Percentiles rank a stretch among this genome's conserved stretches.
These are phyloP conservation scores for Picus viridis DNA, from an alignment of 2,797 vertebrate genomes.

Conservation along the genomic window DNA sequence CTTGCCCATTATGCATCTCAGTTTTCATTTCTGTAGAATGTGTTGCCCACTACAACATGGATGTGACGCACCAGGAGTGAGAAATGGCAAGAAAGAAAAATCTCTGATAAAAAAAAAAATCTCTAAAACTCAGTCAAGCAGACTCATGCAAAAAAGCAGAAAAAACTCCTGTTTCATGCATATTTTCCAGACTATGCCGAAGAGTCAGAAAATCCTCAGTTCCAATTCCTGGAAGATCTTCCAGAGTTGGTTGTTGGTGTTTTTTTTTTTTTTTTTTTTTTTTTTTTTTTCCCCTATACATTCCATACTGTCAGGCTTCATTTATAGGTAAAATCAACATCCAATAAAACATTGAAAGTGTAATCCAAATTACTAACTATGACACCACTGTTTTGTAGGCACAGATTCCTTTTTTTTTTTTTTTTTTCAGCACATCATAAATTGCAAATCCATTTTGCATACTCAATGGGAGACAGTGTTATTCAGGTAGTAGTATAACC, in stretches of 20 bases:
- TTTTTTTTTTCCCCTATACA: neutral
- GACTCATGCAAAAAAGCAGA: neutral
- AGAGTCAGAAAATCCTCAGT: neutral
- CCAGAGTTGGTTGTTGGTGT: too few species aligned
- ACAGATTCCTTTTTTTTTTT: neutral
- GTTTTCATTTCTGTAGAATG: neutral
- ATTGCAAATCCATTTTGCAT: neutral
- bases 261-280: neutral
- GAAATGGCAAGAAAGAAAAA: neutral
- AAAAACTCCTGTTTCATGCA: neutral
- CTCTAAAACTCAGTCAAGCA: neutral
- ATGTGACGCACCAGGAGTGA: neutral
- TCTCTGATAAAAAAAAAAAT: neutral
- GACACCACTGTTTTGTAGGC: neutral
- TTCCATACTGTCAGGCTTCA: neutral
- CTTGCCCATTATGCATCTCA: neutral
- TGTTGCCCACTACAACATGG: neutral
- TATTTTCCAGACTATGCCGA: neutral
- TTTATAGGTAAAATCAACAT: slow-evolving; percentile 4
- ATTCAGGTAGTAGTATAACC: neutral
- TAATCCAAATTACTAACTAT: neutral
- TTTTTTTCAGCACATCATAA: neutral
- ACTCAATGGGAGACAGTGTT: neutral
- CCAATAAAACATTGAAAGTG: neutral
- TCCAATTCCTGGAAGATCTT: neutral